phyloP scores from a whole-genome alignment of 2,888 invertebrate species.

The Merodon equestris region DNA sequence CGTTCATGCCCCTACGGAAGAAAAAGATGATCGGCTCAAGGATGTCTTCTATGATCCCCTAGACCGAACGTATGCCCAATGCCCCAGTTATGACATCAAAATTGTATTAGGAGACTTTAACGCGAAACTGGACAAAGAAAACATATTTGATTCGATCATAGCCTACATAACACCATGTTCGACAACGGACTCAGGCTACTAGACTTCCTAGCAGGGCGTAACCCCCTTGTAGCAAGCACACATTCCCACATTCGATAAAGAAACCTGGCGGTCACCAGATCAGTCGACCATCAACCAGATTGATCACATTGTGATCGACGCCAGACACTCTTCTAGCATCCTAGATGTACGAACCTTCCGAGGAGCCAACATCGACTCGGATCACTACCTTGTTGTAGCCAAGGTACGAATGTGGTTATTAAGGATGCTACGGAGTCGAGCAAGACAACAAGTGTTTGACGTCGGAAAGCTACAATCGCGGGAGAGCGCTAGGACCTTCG shows the following conservation, averaged over 20 bases:
- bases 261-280: not conserved
- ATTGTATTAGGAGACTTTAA: no score
- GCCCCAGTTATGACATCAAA: no score
- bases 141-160: no score
- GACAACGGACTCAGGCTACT: no score
- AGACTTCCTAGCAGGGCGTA: no score
- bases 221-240: no score
- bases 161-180: no score
- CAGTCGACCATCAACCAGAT: not conserved
- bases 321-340: slow-evolving; percentile 1
- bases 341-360: slow-evolving; percentile 1
- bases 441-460: not conserved
- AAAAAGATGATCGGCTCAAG: no score
- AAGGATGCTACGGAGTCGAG: not conserved
- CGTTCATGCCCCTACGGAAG: not conserved
- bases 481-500: not conserved
- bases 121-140: no score
- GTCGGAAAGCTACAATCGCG: not conserved
- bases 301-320: slow-evolving; percentile 3
- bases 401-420: not conserved
- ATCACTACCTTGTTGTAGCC: slow-evolving; percentile 4
- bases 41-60: no score
- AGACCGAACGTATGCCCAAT: no score
- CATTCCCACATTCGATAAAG: not conserved
- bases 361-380: slow-evolving; percentile 4